Evolutionary conservation across 2,797 vertebrate species (phyloP), one percentile per base, ranked within the genome.

Genomic region (Sorex maritimensis): DNA sequence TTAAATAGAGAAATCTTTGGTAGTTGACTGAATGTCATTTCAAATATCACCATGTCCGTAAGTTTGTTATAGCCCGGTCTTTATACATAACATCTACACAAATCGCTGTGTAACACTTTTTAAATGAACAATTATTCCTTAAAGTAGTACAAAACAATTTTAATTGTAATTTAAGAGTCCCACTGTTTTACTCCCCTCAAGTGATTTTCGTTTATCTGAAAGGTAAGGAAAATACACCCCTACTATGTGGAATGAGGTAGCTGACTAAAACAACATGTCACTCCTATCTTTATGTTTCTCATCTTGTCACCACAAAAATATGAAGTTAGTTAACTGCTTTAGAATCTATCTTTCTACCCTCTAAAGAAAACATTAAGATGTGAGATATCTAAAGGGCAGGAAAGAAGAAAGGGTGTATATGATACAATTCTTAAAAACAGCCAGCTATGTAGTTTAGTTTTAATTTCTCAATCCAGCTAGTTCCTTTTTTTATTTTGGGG

Each of bases 141-240:
- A 85, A 63, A 21, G 9, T 52, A 90, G 69, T 28, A 79, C 28
- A 79, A 87, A 68, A 63, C 63, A 41, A 4, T 30, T 85, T 69
- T 34, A 74, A 79, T 38, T 68, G 6, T 26, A 77, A 49, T 13
- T 75, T 61, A 75, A 13, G 17, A 1, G 11, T 26, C 49, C 23
- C 91, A 30, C 67, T 44, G 30, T 58, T 72, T 86, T 26, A 83
- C 21, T 78, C 89, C 49, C 68, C 89, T 90, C 52, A 82, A 81
- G 1, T 63, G 1, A 44, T 28, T 52, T 77, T 63, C 72, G 5
- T 61, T 61, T 52, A 61, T 28, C 52, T 93, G 17, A 30, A 91
- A 9, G n/a, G 81, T 5, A 52, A 72, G 19, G 30, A 92, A 82
- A 86, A 88, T 61, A 49, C 0, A 79, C 3, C 65, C 17, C 19